phyloP scores from a whole-genome alignment of 2,888 invertebrate genomes.

The Heliconius sara region DNA sequence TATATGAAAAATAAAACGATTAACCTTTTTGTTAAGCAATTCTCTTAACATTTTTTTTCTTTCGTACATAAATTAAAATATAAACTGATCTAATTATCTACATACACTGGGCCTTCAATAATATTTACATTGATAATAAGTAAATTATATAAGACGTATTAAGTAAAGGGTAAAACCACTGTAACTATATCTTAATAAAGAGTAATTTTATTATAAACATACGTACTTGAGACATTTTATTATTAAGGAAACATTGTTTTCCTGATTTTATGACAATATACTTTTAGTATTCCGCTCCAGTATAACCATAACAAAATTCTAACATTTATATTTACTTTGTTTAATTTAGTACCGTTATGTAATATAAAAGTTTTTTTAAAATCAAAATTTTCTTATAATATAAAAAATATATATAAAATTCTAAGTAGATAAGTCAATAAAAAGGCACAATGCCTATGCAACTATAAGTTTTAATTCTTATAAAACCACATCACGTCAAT shows the following conservation, averaged over 20 bases:
- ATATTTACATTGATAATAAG: neutral
- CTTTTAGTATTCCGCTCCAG: slow-evolving; percentile 3
- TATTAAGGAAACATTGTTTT: slow-evolving; percentile 22
- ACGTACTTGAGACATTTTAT: slow-evolving; percentile 8
- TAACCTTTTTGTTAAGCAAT: neutral
- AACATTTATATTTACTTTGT: neutral
- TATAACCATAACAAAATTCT: neutral
- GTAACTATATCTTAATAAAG: slow-evolving; percentile 17
- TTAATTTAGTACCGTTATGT: neutral
- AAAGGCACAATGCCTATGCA: neutral
- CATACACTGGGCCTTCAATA: neutral
- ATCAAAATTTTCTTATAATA: neutral
- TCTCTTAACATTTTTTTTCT: neutral
- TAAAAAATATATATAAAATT: neutral
- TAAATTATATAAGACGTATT: slow-evolving; percentile 11
- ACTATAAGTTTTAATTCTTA: neutral
- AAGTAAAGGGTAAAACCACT: slow-evolving; percentile 14
- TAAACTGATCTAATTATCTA: neutral
- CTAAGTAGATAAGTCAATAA: neutral
- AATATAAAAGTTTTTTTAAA: neutral
- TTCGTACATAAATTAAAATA: neutral
- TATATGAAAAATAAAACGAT: too few relatives aligned
- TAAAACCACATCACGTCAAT: too few relatives aligned
- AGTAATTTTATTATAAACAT: slow-evolving; percentile 14
- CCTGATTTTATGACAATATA: slow-evolving; percentile 16